A percentile compares a stretch with the other conserved stretches of the same genome.
phyloP scores from a whole-genome alignment of 2,888 invertebrate species.

The Tachina lurida region DNA sequence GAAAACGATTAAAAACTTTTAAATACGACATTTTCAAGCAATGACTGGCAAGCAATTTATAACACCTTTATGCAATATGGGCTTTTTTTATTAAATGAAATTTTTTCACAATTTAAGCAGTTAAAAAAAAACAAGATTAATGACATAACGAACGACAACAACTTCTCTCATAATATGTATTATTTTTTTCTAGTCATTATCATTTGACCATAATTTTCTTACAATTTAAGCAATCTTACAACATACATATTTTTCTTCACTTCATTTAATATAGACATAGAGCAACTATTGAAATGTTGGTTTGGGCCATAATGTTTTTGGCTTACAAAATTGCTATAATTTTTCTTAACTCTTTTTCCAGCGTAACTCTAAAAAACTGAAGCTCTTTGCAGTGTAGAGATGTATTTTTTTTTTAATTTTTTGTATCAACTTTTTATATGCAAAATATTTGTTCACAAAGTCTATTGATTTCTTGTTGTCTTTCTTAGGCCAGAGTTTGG shows the following conservation, averaged over 20 bases:
- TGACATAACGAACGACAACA: not conserved
- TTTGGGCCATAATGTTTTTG: not conserved
- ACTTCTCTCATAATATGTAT: conserved; percentile 12
- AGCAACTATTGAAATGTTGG: conserved; percentile 1
- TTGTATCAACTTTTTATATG: conserved; percentile 16
- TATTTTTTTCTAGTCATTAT: conserved; percentile 41
- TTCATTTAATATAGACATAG: conserved; percentile 33
- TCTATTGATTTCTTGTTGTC: conserved; percentile 52
- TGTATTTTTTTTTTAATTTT: conserved; percentile 8
- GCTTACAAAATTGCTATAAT: conserved; percentile 45
- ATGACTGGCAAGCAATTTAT: not conserved
- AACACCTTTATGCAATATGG: not conserved
- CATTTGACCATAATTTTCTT: conserved; percentile 49
- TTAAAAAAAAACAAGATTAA: not conserved
- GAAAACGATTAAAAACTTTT: too few species aligned
- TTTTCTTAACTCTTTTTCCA: not conserved
- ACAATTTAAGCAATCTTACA: conserved; percentile 34
- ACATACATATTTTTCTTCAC: conserved; percentile 8
- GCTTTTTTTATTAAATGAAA: not conserved
- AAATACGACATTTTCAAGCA: not conserved
- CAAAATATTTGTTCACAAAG: conserved; percentile 41
- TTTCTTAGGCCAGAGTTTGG: conserved; percentile 1
- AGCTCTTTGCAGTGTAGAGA: not conserved
- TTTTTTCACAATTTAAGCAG: conserved; percentile 9
- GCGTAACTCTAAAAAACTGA: conserved; percentile 3